Evolutionary conservation across 2,797 vertebrate genomes (phyloP).

Genomic region (Danio aesculapii): DNA sequence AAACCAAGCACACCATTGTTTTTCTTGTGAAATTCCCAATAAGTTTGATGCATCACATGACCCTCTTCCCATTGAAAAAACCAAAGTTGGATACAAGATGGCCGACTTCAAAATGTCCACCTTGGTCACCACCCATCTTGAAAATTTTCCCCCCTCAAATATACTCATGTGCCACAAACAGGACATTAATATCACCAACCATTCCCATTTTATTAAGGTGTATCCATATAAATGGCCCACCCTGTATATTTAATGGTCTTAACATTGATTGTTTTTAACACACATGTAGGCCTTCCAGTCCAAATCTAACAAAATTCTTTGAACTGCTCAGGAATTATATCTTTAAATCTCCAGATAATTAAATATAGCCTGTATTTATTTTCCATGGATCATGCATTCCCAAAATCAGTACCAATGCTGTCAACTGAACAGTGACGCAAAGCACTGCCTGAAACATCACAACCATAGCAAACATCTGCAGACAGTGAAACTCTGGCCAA

Average conservation of each 20-base stretch:
- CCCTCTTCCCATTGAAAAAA: no score
- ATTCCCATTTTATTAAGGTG: no score
- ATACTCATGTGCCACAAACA: no score
- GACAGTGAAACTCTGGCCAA: slow-evolving; percentile 15
- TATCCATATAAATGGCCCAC: no score
- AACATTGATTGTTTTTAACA: background rate
- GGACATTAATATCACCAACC: no score
- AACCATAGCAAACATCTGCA: slow-evolving; percentile 25
- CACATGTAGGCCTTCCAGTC: background rate
- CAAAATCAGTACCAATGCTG: background rate
- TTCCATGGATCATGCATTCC: slow-evolving; percentile 26
- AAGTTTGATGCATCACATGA: no score
- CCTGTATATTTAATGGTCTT: background rate
- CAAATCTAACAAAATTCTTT: background rate
- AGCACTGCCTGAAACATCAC: background rate
- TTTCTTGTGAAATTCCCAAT: no score
- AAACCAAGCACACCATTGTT: no score
- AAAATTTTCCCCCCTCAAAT: no score
- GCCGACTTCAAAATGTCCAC: no score
- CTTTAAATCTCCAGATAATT: background rate
- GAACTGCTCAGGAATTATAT: background rate
- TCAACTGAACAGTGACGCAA: slow-evolving; percentile 36
- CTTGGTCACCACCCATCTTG: no score
- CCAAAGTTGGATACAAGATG: no score
- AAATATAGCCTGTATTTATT: background rate